Base-by-base conservation (phyloP, 2,797 vertebrate species). In the Lithobates pipiens region DNA sequence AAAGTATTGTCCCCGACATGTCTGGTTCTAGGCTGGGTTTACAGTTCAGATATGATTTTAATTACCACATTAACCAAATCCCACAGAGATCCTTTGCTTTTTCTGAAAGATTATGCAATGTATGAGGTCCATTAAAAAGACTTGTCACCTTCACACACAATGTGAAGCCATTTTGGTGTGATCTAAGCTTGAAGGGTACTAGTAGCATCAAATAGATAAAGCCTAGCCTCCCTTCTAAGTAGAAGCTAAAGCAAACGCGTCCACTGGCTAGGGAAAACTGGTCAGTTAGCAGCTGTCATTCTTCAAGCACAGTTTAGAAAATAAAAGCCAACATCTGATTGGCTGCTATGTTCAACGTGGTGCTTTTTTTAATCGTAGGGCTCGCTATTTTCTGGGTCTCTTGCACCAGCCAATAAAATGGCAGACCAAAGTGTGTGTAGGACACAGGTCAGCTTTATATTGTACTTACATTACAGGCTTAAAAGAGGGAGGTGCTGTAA, bases 1-100 rank as follows among this genome's bases (percentile, higher is more conserved):
- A 21, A 61, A 61, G 21, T 54, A 54, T 54, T 54, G 13, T 15
- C 18, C 15, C 27, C 27, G 18, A n/a, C 44, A 21, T 54, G 13
- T 54, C 13, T 54, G 50, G 15, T 16, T 18, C 21, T 21, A 54
- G 11, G 21, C 50, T 18, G 18, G 16, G 16, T 18, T 54, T 54
- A 4, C 21, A 8, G 6, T 61, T 61, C 21, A 61, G 1, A 54
- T 16, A 6, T 80, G 77, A 80, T 80, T 50, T 32, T 50, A 16
- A 23, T 5, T 32, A 77, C 57, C 61, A 4, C 18, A 69, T 80
- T 80, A 80, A 80, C 65, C 77, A 42, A 71, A 70, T 79, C 42
- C 42, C 54, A 57, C 54, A 61, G 3, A 61, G 1, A 46, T 68
- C 29, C 15, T 16, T 13, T 34, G 65, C 69, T 4, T 18, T 46